A percentile compares a stretch with the other conserved stretches of the same genome.
Evolutionary conservation across 64 coral and sea anemone species (phyloP).

Genomic region (Montipora capricornis): DNA sequence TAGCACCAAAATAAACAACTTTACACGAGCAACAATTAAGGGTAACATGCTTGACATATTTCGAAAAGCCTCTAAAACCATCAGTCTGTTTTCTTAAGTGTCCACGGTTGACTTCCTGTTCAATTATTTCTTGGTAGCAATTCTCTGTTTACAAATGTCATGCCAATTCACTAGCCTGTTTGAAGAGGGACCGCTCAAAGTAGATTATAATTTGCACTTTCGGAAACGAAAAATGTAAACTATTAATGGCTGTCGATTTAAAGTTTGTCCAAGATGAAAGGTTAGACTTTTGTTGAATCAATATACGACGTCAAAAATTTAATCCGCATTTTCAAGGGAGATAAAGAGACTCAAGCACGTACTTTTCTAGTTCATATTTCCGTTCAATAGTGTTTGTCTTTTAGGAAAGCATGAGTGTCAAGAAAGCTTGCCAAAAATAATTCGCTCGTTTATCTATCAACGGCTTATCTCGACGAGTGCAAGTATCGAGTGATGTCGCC

Average conservation of each 20-base stretch:
- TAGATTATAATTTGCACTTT: constrained; percentile 93
- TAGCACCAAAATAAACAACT: constrained; percentile 80
- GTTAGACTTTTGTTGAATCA: constrained; percentile 94
- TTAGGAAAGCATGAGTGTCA: constrained; percentile 68
- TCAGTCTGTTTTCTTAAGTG: constrained; percentile 32
- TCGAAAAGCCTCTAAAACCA: constrained; percentile 62
- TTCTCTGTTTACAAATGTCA: constrained; percentile 78
- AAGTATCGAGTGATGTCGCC: constrained; percentile 76
- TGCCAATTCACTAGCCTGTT: constrained; percentile 80
- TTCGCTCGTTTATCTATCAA: constrained; percentile 85
- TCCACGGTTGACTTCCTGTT: constrained; percentile 68
- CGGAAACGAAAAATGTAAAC: constrained; percentile 99
- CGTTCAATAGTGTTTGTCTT: constrained; percentile 67
- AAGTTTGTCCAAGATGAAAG: constrained; percentile 92
- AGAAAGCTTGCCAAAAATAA: constrained; percentile 70
- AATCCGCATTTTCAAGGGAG: constrained; percentile 84
- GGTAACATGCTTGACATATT: constrained; percentile 78
- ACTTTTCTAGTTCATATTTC: constrained; percentile 66
- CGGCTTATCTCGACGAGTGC: constrained; percentile 58
- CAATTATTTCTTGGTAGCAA: constrained; percentile 85
- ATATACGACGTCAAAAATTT: constrained; percentile 80
- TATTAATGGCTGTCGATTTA: constrained; percentile 87
- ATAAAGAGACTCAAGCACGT: constrained; percentile 70
- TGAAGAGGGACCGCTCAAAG: constrained; percentile 76
- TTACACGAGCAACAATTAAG: constrained; percentile 82